Percentiles rank a stretch among this genome's conserved stretches.
phyloP scores from a whole-genome alignment of 1,140 invertebrate species.

The Drosophila novamexicana region DNA sequence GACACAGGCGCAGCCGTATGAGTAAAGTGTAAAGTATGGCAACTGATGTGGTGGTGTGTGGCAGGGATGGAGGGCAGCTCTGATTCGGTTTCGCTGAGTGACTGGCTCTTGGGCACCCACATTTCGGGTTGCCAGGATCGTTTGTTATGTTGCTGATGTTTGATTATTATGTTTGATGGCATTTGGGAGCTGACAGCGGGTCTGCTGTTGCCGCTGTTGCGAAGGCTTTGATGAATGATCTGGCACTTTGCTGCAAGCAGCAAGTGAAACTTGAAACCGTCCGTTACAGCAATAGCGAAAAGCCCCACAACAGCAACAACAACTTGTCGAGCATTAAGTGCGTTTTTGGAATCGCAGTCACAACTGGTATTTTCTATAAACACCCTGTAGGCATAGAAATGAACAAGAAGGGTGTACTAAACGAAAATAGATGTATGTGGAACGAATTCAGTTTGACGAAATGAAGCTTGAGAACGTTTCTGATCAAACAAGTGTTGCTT shows the following conservation, averaged over 20 bases:
- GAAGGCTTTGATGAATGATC: slow-evolving; percentile 76
- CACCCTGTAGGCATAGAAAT: not conserved
- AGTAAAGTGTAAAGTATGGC: slow-evolving; percentile 37
- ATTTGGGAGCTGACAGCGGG: slow-evolving; percentile 51
- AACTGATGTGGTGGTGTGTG: slow-evolving; percentile 9
- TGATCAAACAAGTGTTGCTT: too few species aligned
- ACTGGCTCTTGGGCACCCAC: slow-evolving; percentile 56
- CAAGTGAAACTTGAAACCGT: slow-evolving; percentile 43
- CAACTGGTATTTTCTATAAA: not conserved
- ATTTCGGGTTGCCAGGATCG: slow-evolving; percentile 71
- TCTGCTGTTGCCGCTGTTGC: slow-evolving; percentile 1
- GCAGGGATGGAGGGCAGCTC: not conserved
- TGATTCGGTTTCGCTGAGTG: slow-evolving; percentile 33
- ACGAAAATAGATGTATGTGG: too few species aligned
- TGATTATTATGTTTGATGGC: slow-evolving; percentile 83
- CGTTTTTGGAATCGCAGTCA: slow-evolving; percentile 35
- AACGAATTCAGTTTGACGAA: too few species aligned
- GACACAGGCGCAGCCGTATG: slow-evolving; percentile 17
- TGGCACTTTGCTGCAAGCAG: slow-evolving; percentile 60
- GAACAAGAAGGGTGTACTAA: not conserved
- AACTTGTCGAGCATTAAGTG: slow-evolving; percentile 57
- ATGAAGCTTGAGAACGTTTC: too few species aligned
- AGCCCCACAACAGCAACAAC: slow-evolving; percentile 7
- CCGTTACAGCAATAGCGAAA: slow-evolving; percentile 16
- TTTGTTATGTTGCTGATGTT: slow-evolving; percentile 82